Conservation (phyloP, 2,888 invertebrate genomes). For the Sepioteuthis lessoniana region DNA sequence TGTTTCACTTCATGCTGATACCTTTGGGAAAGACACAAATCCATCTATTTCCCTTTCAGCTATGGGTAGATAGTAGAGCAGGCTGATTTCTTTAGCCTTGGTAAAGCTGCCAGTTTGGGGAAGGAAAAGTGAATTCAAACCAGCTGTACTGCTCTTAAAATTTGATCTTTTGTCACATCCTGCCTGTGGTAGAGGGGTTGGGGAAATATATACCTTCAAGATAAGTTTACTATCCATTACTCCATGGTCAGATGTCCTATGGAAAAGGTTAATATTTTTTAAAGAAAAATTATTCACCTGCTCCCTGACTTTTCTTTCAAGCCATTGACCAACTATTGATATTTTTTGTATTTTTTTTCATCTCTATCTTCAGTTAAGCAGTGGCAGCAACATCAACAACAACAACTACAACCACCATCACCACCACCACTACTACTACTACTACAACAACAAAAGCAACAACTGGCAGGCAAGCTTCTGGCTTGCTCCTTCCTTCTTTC, state of each 20-base stretch:
- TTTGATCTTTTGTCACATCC: too few species aligned
- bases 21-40: too few species aligned
- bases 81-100: too few species aligned
- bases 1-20: too few species aligned
- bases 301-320: neutral
- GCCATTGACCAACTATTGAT: neutral
- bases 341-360: neutral
- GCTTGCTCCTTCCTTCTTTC: neutral
- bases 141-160: too few species aligned
- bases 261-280: neutral
- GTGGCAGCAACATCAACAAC: neutral
- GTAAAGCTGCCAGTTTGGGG: too few species aligned
- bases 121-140: too few species aligned
- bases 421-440: neutral
- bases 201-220: neutral
- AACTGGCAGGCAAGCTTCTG: slow-evolving; percentile 6
- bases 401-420: neutral
- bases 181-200: too few species aligned
- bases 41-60: too few species aligned
- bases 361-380: neutral
- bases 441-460: slow-evolving; percentile 33
- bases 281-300: neutral
- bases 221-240: neutral
- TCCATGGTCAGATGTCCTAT: neutral
- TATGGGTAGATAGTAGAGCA: too few species aligned